These are phyloP conservation scores for Kryptolebias ocellatus DNA, from an alignment of 2,797 vertebrate genomes.

Conservation along the genomic window DNA sequence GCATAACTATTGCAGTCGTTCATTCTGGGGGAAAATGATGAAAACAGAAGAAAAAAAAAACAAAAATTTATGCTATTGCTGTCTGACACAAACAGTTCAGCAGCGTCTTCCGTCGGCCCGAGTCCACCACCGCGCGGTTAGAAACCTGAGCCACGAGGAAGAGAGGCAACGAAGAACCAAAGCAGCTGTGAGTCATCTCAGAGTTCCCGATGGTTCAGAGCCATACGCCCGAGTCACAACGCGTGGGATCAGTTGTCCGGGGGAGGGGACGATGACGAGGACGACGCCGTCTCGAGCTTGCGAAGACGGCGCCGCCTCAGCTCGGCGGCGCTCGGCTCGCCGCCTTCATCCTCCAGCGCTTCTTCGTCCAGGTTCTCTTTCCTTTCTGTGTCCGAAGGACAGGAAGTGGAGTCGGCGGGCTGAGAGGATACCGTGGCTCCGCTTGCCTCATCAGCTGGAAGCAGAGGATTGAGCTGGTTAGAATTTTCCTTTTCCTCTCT, in stretches of 20 bases:
- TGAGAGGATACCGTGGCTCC: conserved; percentile 70
- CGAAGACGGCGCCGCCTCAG: conserved; percentile 90
- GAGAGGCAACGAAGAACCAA: conserved; percentile 44
- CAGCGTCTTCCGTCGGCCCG: conserved; percentile 41
- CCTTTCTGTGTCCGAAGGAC: conserved; percentile 64
- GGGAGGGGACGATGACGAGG: conserved; percentile 55
- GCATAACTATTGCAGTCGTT: conserved; percentile 35
- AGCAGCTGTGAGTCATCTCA: conserved; percentile 32
- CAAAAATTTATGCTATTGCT: conserved; percentile 45
- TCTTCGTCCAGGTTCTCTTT: conserved; percentile 55
- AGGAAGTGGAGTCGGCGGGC: conserved; percentile 66
- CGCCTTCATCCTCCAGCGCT: conserved; percentile 70
- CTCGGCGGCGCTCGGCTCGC: conserved; percentile 87
- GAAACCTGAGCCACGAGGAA: conserved; percentile 42
- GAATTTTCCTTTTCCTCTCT: no score
- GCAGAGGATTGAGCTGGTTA: neutral
- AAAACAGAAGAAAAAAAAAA: conserved; percentile 10
- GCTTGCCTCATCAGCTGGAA: conserved; percentile 55
- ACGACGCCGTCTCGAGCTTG: conserved; percentile 85
- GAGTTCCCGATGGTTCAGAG: conserved; percentile 55
- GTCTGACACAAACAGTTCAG: conserved; percentile 42
- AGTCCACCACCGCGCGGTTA: conserved; percentile 40
- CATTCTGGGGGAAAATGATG: neutral
- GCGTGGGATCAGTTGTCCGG: conserved; percentile 80
- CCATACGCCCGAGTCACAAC: conserved; percentile 24